Base-by-base conservation (phyloP, 2,797 vertebrate species). In the Falco naumanni region DNA sequence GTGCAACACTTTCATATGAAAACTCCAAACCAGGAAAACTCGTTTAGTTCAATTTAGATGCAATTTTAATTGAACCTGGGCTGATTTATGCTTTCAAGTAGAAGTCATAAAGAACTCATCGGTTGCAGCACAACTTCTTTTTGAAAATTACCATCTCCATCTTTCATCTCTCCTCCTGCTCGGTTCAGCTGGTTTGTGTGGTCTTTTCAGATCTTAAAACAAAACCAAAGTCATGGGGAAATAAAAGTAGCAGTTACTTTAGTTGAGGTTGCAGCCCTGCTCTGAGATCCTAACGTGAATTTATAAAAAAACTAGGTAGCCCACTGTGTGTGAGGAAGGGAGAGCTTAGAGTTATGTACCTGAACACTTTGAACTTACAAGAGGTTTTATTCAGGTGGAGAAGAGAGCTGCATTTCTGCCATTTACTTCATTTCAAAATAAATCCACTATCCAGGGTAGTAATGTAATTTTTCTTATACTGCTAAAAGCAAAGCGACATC, bases 81-180 rank as follows among this genome's bases (percentile, higher is more conserved):
- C 77, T 93, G 76, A 91, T 94, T 82, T 65, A 76, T 79, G 66
- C 74, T 96, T 95, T 96, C 87, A 92, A 70, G 70, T 50, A 86
- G 17, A 90, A 90, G 53, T 79, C 83, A 91, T 90, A 78, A 64
- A 89, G 76, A 92, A 93, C 75, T 89, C 90, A 81, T 43, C 0
- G 2, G 84, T 25, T 84, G 39, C 92, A 93, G 88, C 26, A 75
- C 47, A 56, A 48, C 89, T 95, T 74, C 70, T 94, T 89, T 94
- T 87, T 71, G 39, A 86, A 95, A 95, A 91, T 85, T 76, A 78
- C 65, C 65, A 69, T 84, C 72, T 81, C 61, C 61, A 87, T 96
- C 89, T 96, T 90, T 89, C 79, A 90, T 95, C 93, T 96, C 91
- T 96, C 92, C 96, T 87, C 82, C 82, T 89, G 61, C 93, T 86